Conservation (phyloP, 2,888 invertebrate species). For the Trichacis sp. region DNA sequence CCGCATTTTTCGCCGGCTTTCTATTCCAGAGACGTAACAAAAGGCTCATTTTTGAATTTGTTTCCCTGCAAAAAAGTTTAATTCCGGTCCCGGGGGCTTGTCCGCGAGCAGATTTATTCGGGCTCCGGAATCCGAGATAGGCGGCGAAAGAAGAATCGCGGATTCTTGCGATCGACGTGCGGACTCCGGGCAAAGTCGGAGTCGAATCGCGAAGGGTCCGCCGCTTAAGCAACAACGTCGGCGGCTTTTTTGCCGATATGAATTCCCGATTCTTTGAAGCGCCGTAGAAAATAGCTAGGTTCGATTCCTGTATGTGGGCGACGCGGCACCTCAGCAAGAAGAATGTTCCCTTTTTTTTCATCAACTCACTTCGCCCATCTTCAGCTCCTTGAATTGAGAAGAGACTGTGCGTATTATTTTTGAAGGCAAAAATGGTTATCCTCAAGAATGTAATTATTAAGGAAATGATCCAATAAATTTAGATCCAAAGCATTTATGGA, state of each 20-base stretch:
- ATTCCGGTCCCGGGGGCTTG: background rate
- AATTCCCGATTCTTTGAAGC: conserved; percentile 59
- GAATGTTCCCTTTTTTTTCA: too few species aligned
- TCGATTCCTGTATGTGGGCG: conserved; percentile 59
- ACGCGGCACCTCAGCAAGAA: conserved; percentile 34
- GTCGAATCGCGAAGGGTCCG: conserved; percentile 8
- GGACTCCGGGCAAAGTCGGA: conserved; percentile 29
- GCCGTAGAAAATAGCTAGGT: conserved; percentile 22
- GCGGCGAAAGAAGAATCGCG: conserved; percentile 9
- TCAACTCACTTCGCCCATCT: too few species aligned
- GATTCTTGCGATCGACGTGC: conserved; percentile 38
- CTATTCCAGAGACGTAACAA: background rate
- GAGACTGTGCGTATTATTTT: too few species aligned
- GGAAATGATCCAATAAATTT: too few species aligned
- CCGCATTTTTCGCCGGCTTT: background rate
- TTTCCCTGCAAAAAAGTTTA: conserved; percentile 6
- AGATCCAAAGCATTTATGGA: too few species aligned
- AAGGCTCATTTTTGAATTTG: background rate
- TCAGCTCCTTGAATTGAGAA: too few species aligned
- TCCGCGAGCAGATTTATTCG: conserved; percentile 3
- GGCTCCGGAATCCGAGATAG: background rate
- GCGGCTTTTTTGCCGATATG: conserved; percentile 52
- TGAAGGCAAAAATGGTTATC: too few species aligned
- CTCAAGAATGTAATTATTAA: too few species aligned
- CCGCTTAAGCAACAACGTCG: conserved; percentile 42